Conservation (phyloP, 2,113 vertebrate species). For the Ursus arctos region DNA sequence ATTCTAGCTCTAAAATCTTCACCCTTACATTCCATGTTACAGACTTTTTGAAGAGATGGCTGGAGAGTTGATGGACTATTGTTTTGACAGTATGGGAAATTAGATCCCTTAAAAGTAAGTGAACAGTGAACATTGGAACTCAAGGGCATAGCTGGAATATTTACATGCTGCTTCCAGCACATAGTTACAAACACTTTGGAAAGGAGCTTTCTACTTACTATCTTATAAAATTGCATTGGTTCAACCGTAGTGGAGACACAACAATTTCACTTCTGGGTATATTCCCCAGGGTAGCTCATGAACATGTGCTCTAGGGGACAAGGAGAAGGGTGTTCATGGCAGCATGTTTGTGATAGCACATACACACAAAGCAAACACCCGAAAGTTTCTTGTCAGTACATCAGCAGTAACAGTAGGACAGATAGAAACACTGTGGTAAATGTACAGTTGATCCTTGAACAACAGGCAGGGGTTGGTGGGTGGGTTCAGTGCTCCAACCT, state of each 20-base stretch:
- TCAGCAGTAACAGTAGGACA: neutral
- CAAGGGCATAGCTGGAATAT: neutral
- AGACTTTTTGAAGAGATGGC: constrained; percentile 13
- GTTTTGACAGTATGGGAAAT: neutral
- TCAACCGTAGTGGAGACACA: neutral
- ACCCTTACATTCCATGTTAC: neutral
- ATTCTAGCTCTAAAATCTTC: neutral
- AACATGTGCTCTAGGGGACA: neutral
- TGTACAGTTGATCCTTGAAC: neutral
- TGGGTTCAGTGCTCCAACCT: neutral
- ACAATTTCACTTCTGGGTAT: neutral
- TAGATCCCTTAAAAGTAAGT: neutral
- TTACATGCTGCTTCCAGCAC: neutral
- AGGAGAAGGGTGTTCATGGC: neutral
- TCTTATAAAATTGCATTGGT: neutral
- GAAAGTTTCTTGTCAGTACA: neutral
- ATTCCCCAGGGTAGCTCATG: neutral
- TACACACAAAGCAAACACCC: neutral
- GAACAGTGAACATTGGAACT: neutral
- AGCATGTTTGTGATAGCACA: neutral
- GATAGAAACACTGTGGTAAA: neutral
- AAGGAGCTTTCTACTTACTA: neutral
- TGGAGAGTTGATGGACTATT: neutral
- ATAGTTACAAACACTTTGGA: neutral
- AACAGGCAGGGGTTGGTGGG: neutral